Base-by-base conservation (phyloP, 1,140 invertebrate genomes). In the Parasteatoda tepidariorum region DNA sequence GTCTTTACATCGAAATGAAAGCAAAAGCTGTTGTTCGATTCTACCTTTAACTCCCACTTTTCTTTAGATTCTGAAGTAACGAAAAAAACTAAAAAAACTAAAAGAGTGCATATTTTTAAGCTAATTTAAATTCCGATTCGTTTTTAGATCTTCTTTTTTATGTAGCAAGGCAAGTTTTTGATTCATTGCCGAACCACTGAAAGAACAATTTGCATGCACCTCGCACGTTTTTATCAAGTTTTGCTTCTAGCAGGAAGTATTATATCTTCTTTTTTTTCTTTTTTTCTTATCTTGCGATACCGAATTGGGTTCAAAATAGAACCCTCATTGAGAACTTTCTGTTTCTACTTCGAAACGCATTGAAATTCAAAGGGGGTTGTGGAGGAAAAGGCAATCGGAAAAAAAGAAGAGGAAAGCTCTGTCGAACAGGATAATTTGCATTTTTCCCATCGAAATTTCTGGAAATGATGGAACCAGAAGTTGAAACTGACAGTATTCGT, bases 151-250 rank as follows among this genome's bases (percentile, higher is more conserved):
- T 57, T 13, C 18, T 24, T 38, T 24, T 22, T 34, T 24, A 9
- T 38, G 30, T 31, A 24, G n/a, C 28, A 15, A 9, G 6, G 7
- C 24, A 61, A 15, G 57, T 57, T 74, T 61, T 61, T 59, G 54
- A 59, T 74, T 74, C 71, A 61, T 74, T 74, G 30, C 41, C 6
- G 3, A 30, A 9, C 30, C 41, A 28, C 30, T 38, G 55, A 24
- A 7, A 26, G 71, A 34, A 34, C n/a, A 74, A 74, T 74, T 74
- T 74, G 71, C 71, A 74, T 74, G n/a, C 24, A 22, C n/a, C 30
- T 74, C 55, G 7, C 7, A 61, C 18, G 18, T 61, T 74, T 74
- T 71, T 71, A 33, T 57, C 68, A 68, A 48, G 34, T 26, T 48
- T 41, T 68, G 24, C 22, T 11, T 68, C 33, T n/a, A 26, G 28